These are phyloP conservation scores for Spodoptera littoralis DNA, from an alignment of 2,888 invertebrate species.

Conservation along the genomic window DNA sequence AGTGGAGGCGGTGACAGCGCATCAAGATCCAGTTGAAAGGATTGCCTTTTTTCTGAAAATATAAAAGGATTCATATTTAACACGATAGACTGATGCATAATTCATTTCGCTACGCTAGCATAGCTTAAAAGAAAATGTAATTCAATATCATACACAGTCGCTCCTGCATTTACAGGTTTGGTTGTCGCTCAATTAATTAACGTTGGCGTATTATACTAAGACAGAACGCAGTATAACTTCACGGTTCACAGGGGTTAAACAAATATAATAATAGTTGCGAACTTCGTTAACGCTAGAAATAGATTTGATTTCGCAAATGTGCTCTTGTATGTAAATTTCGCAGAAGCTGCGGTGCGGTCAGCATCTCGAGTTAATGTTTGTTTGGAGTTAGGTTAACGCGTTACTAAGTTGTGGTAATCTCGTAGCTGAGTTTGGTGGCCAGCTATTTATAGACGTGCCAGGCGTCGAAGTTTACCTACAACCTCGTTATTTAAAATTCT, in stretches of 20 bases:
- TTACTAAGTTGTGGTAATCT: slow-evolving; percentile 52
- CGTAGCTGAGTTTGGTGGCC: slow-evolving; percentile 53
- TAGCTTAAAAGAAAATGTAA: too few species aligned
- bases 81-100: too few species aligned
- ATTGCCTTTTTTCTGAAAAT: slow-evolving; percentile 84
- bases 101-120: too few species aligned
- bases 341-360: slow-evolving; percentile 59
- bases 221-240: slow-evolving; percentile 7
- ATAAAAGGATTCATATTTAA: slow-evolving; percentile 16
- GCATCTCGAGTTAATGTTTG: slow-evolving; percentile 50
- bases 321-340: slow-evolving; percentile 57
- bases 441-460: slow-evolving; percentile 69
- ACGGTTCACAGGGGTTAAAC: slow-evolving; percentile 15
- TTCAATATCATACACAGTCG: slow-evolving; percentile 12
- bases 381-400: slow-evolving; percentile 58
- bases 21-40: slow-evolving; percentile 90
- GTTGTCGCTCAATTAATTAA: slow-evolving; percentile 3
- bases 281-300: slow-evolving; percentile 43
- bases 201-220: slow-evolving; percentile 2
- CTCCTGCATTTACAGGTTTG: not conserved
- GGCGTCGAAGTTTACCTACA: slow-evolving; percentile 34
- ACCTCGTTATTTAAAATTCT: slow-evolving; percentile 19
- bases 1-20: slow-evolving; percentile 93
- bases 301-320: slow-evolving; percentile 55
- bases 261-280: slow-evolving; percentile 25